Evolutionary conservation across 2,797 vertebrate genomes (phyloP), one percentile per base, ranked within the genome.

Genomic region (Kryptopterus vitreolus): DNA sequence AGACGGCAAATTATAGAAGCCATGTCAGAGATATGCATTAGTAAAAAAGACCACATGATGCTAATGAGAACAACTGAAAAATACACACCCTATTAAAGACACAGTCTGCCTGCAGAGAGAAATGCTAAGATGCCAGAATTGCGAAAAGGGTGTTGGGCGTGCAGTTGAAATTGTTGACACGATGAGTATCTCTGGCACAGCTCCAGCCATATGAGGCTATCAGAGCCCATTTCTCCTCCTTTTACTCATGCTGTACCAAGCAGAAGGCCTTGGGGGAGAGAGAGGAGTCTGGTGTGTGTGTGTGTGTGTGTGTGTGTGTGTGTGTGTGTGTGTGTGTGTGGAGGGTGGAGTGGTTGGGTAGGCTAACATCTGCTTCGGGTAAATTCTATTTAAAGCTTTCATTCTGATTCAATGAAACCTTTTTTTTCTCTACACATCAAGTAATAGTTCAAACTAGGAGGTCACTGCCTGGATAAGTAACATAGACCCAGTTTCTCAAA

Each of bases 1-100:
- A 86, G 88, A 89, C 88, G 83, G 89, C 89, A 87, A 89, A 92
- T 89, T 86, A 91, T 89, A 89, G 81, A 90, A 89, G 86, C 78
- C 79, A 83, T 83, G 88, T 90, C 85, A 86, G 83, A 82, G 86
- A 90, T 86, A 77, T 88, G 84, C 87, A 87, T 89, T 84, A 85
- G 88, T 72, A 31, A 16, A 78, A 77, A 78, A 77, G 83, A 85
- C 77, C 82, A 80, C 62, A 24, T 87, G 84, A 86, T 87, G 85
- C 86, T 91, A 90, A 91, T 91, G 86, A 87, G 82, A 89, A 88
- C 85, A 88, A 83, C 82, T 84, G 80, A 84, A 80, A 84, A 88
- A 83, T 84, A 87, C 86, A 88, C 89, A 87, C 88, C 87, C 87
- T 88, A 87, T 89, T 89, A 89, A 89, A 89, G 83, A 87, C 86